Evolutionary conservation across 1,140 invertebrate species (phyloP), one percentile per base, ranked within the genome.

Genomic region (Lordiphosa collinella): DNA sequence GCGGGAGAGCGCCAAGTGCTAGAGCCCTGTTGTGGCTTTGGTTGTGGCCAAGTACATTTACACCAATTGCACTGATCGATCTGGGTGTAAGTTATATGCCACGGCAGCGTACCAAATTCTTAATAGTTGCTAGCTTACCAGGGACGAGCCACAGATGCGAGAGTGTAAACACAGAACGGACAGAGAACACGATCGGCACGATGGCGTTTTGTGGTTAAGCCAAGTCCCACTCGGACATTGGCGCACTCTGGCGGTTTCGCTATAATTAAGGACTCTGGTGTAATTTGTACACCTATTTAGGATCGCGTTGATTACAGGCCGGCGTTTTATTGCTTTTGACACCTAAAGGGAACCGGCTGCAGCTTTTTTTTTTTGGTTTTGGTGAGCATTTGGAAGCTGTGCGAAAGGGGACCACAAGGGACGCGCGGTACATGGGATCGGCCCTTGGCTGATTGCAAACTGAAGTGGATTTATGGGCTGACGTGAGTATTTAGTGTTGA

Each of bases 211-310:
- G 76, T 78, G 76, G 66, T 58, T 82, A 71, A 76, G 59, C 56
- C 47, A 48, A 29, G 49, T 10, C 10, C 8, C 14, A 12, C 16
- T 46, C 22, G 37, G 34, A 38, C 44, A 18, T 25, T 35, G 41
- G 41, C 41, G 38, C 52, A 64, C 47, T 54, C 57, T 73, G 78
- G 86, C 82, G 86, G 86, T 88, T 88, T 88, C 79, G 80, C 73
- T 84, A 88, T 88, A 88, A 88, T 88, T 88, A 88, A 88, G 86
- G 86, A 88, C 86, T 80, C 86, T 80, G 82, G 70, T 85, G 82
- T 88, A 88, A 88, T 88, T 88, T 88, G 86, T 88, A 86, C 86
- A 86, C 86, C 86, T 88, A 88, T 88, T 88, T 88, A 88, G 86
- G 86, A 88, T 80, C 78, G 86, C 86, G 86, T 86, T 88, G 86